These are phyloP conservation scores for Caranx melampygus DNA, from an alignment of 2,113 vertebrate species.

Conservation along the genomic window DNA sequence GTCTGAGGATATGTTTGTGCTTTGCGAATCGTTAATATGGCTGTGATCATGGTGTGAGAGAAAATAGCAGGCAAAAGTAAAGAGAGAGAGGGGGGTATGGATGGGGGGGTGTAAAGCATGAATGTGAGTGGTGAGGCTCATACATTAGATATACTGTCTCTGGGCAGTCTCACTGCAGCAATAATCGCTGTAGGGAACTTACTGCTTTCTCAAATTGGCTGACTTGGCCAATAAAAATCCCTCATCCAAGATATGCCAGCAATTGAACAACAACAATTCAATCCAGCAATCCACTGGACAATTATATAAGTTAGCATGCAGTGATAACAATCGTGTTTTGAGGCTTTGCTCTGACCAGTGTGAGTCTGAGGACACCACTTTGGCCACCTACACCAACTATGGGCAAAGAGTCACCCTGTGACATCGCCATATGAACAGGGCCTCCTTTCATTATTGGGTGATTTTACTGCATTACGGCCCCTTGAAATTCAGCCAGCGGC, in stretches of 20 bases:
- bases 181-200: constrained; percentile 76
- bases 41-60: constrained; percentile 50
- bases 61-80: constrained; percentile 34
- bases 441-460: constrained; percentile 66
- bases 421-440: constrained; percentile 61
- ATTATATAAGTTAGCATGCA: constrained; percentile 52
- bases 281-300: constrained; percentile 52
- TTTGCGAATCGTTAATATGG: constrained; percentile 59
- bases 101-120: constrained; percentile 33
- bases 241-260: constrained; percentile 64
- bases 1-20: constrained; percentile 52
- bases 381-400: constrained; percentile 21
- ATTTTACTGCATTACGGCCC: constrained; percentile 76
- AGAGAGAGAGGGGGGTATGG: constrained; percentile 20
- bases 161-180: constrained; percentile 84
- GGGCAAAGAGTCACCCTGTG: constrained; percentile 47
- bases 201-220: constrained; percentile 73
- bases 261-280: constrained; percentile 24
- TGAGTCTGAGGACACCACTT: constrained; percentile 10
- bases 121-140: constrained; percentile 68
- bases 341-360: constrained; percentile 13
- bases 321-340: constrained; percentile 47
- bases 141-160: constrained; percentile 83
- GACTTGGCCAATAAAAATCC: constrained; percentile 76
- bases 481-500: constrained; percentile 73